phyloP scores from a whole-genome alignment of 2,797 vertebrate genomes.

The Gambelia wislizenii region DNA sequence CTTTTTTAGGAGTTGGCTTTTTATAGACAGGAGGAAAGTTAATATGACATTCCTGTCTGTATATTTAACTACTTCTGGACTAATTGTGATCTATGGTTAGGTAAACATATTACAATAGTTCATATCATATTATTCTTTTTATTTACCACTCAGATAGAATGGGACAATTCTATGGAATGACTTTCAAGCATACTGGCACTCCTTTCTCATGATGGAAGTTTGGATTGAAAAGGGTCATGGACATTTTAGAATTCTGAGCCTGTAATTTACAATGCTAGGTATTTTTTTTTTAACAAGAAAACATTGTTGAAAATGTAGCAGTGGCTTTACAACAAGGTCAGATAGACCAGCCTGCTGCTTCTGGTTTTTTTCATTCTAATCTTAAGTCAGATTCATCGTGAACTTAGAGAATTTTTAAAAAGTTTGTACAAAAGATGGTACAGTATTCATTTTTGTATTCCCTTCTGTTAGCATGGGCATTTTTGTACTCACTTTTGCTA shows the following conservation, averaged over 20 bases:
- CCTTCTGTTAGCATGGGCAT: not conserved
- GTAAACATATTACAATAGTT: not conserved
- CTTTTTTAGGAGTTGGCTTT: conserved; percentile 1
- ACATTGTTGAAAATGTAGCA: not conserved
- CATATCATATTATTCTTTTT: not conserved
- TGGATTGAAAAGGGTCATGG: conserved; percentile 1
- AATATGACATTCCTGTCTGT: not conserved
- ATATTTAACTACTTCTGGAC: not conserved
- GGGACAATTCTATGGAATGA: not conserved
- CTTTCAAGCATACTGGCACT: conserved; percentile 1
- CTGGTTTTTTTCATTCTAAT: not conserved
- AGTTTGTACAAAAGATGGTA: not conserved
- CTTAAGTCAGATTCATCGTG: not conserved
- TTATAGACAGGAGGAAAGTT: conserved; percentile 6
- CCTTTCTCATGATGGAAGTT: not conserved
- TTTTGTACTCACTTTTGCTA: not conserved
- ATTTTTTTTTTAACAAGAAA: not conserved
- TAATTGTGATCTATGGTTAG: not conserved
- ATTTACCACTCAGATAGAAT: not conserved
- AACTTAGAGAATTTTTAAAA: not conserved
- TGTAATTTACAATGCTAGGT: not conserved
- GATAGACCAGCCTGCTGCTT: not conserved
- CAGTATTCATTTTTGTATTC: not conserved
- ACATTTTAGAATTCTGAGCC: not conserved
- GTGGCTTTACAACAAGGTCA: not conserved